Percentiles rank a stretch among this genome's conserved stretches.
These are phyloP conservation scores for Neopipo cinnamomea DNA, from an alignment of 2,113 vertebrate genomes.

Conservation along the genomic window DNA sequence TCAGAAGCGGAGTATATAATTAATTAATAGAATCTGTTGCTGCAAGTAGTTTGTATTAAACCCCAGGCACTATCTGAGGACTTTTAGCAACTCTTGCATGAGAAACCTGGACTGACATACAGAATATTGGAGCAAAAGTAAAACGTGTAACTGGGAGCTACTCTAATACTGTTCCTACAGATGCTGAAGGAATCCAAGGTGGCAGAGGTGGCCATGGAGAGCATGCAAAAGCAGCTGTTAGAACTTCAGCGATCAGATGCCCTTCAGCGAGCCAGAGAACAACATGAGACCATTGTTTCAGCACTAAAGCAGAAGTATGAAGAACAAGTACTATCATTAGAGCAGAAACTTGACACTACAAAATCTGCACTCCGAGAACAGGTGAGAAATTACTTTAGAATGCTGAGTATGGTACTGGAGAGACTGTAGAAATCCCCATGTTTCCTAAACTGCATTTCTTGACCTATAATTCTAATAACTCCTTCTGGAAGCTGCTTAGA, in stretches of 20 bases:
- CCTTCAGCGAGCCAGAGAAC: slow-evolving; percentile 83
- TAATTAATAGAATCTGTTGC: not conserved
- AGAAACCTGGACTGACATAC: not conserved
- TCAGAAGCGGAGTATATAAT: not conserved
- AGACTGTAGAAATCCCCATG: not conserved
- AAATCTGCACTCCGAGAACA: slow-evolving; percentile 79
- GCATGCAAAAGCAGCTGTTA: slow-evolving; percentile 88
- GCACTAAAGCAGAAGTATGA: slow-evolving; percentile 86
- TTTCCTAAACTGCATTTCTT: not conserved
- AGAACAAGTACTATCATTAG: slow-evolving; percentile 74
- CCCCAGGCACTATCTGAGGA: not conserved
- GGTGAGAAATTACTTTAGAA: slow-evolving; percentile 69
- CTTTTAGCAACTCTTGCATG: not conserved
- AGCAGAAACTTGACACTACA: slow-evolving; percentile 82
- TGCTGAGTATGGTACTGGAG: not conserved
- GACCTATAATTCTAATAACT: not conserved
- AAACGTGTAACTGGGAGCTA: not conserved
- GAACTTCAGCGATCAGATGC: slow-evolving; percentile 89
- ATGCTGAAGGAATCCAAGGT: slow-evolving; percentile 82
- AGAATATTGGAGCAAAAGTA: not conserved
- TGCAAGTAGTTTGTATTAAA: not conserved
- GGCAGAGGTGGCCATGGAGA: slow-evolving; percentile 88
- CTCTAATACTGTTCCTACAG: slow-evolving; percentile 63
- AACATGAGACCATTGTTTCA: slow-evolving; percentile 82
- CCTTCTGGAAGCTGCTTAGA: not conserved